These are phyloP conservation scores for Pheosia gnoma DNA, from an alignment of 2,888 invertebrate genomes.

Conservation along the genomic window DNA sequence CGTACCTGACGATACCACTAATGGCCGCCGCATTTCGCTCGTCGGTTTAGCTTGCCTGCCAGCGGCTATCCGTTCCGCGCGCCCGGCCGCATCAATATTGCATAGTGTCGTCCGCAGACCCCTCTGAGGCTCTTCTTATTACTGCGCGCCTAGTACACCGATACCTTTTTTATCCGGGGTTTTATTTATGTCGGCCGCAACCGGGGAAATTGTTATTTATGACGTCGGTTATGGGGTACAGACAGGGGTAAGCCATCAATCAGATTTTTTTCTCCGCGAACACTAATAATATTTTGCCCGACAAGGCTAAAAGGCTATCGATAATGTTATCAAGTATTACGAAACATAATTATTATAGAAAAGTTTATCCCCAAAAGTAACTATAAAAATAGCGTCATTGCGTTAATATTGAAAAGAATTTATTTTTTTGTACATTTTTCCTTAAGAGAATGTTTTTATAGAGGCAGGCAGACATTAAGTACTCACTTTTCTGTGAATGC, in stretches of 20 bases:
- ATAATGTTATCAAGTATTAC: neutral
- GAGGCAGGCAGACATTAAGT: conserved; percentile 46
- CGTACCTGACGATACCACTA: conserved; percentile 19
- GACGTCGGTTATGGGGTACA: conserved; percentile 11
- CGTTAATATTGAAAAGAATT: too few species aligned
- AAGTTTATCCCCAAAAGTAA: too few species aligned
- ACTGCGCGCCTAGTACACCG: conserved; percentile 46
- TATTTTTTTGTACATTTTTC: conserved; percentile 4
- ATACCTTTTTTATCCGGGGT: conserved; percentile 37
- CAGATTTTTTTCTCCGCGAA: conserved; percentile 4
- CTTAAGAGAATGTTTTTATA: conserved; percentile 33
- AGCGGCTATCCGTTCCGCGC: conserved; percentile 24
- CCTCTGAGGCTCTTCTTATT: conserved; percentile 43
- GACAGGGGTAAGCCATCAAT: conserved; percentile 7
- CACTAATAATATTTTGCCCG: conserved; percentile 4
- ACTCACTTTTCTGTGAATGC: conserved; percentile 45
- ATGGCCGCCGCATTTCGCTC: conserved; percentile 12
- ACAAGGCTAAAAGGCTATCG: neutral
- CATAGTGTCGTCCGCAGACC: conserved; percentile 42
- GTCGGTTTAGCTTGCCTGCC: conserved; percentile 15
- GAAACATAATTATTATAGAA: too few species aligned
- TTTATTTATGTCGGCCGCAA: conserved; percentile 32
- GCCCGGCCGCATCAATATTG: conserved; percentile 52
- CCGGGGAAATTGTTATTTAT: conserved; percentile 22
- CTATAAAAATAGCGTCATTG: too few species aligned